Evolutionary conservation across 1,140 invertebrate species (phyloP).

Genomic region (Trichogramma pretiosum): DNA sequence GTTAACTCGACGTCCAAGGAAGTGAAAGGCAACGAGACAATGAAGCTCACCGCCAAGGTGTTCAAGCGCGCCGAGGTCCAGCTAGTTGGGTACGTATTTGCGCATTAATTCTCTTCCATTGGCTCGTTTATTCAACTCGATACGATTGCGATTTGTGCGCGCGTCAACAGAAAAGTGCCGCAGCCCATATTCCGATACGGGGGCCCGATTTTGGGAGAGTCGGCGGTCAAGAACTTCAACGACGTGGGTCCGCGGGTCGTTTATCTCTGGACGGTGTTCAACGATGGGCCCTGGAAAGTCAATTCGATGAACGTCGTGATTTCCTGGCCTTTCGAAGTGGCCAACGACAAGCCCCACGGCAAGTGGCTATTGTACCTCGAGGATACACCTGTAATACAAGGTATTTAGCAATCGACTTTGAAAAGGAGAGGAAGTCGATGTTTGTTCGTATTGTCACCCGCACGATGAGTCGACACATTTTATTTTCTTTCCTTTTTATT

Average conservation of each 20-base stretch:
- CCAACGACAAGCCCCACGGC: conserved; percentile 63
- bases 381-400: conserved; percentile 64
- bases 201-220: conserved; percentile 72
- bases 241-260: conserved; percentile 76
- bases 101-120: conserved; percentile 4
- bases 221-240: conserved; percentile 70
- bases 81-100: conserved; percentile 61
- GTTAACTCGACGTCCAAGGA: conserved; percentile 83
- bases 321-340: conserved; percentile 83
- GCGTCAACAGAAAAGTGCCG: too few species aligned
- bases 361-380: conserved; percentile 90
- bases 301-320: conserved; percentile 70
- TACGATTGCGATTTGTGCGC: too few species aligned
- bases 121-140: not conserved
- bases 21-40: conserved; percentile 48
- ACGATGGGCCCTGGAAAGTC: conserved; percentile 79
- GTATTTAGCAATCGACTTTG: conserved; percentile 31
- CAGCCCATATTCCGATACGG: conserved; percentile 78
- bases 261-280: conserved; percentile 80
- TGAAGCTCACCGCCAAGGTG: conserved; percentile 55
- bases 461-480: too few species aligned
- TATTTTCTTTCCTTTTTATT: too few species aligned
- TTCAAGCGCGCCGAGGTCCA: conserved; percentile 74
- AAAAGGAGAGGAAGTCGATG: conserved; percentile 25
- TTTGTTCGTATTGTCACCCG: not conserved